Evolutionary conservation across 2,113 vertebrate genomes (phyloP), one percentile per base, ranked within the genome.

Genomic region (Varanus komodoensis): DNA sequence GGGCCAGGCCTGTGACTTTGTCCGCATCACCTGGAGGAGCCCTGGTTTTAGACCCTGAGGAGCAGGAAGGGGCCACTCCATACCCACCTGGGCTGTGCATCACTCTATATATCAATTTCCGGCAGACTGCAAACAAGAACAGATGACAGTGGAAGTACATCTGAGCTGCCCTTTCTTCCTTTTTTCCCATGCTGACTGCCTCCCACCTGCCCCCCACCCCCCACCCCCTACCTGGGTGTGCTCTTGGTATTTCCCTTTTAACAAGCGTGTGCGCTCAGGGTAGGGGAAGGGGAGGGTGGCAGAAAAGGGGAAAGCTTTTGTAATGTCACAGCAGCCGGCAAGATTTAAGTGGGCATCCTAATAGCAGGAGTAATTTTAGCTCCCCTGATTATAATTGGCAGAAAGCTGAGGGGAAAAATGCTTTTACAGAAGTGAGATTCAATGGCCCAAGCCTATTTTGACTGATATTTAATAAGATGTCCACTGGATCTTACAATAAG

Each of bases 401-500:
- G 94, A 95, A 93, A 83, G 93, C 94, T 96, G 94, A 91, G 93
- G 19, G 17, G 17, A 5, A 19, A 94, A 96, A 94, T 92, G 94
- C 95, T 96, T 94, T 96, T 95, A 48, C 27, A 95, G 95, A 95
- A 96, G 94, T 94, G 94, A 96, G 86, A 91, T 96, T 96, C 17
- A 81, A 93, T 96, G 94, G 94, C 94, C 83, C 81, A 94, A 92
- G 89, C 93, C 95, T 94, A 91, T 96, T 96, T 92, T 94, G 94
- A 93, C 94, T 87, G 92, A 89, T 92, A 93, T 91, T 94, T 96
- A 96, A 96, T 96, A 93, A 96, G 95, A 93, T 92, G 87, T 95
- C 94, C 93, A 91, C 94, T 91, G 94, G 91, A 96, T 95, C 94
- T 95, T 96, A 96, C 95, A 94, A 91, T 96, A 96, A 96, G 93